phyloP scores from a whole-genome alignment of 2,113 vertebrate genomes.

The Rhipidura dahli region DNA sequence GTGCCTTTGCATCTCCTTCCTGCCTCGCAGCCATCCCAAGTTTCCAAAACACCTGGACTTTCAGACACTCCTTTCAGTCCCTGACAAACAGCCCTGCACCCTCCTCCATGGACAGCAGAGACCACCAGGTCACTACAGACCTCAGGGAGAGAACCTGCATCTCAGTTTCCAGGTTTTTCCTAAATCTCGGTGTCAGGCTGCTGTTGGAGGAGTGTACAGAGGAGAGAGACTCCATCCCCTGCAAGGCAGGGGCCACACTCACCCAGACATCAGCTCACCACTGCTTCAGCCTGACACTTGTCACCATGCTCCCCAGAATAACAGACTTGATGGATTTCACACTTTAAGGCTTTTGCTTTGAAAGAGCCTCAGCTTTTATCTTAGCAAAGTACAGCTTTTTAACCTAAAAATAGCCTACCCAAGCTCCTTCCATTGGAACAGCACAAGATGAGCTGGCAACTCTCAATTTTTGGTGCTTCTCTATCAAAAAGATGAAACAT shows the following conservation, averaged over 20 bases:
- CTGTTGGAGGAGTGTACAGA: background rate
- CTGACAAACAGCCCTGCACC: background rate
- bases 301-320: background rate
- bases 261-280: background rate
- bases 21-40: background rate
- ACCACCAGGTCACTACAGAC: background rate
- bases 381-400: constrained; percentile 63
- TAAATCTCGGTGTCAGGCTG: background rate
- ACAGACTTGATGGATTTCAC: constrained; percentile 44
- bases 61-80: background rate
- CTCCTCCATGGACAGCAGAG: accelerated
- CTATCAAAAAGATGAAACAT: constrained; percentile 60
- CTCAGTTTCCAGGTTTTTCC: background rate
- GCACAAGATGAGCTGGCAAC: constrained; percentile 52
- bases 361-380: constrained; percentile 60
- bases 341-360: constrained; percentile 58
- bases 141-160: background rate
- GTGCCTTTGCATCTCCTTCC: background rate
- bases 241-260: background rate
- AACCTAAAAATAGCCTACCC: constrained; percentile 58
- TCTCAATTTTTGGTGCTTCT: constrained; percentile 61
- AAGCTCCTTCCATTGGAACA: constrained; percentile 46
- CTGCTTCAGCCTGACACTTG: background rate
- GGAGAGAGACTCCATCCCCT: background rate
- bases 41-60: background rate